Conservation (phyloP, 2,888 invertebrate species). For the Chrysolina americana region DNA sequence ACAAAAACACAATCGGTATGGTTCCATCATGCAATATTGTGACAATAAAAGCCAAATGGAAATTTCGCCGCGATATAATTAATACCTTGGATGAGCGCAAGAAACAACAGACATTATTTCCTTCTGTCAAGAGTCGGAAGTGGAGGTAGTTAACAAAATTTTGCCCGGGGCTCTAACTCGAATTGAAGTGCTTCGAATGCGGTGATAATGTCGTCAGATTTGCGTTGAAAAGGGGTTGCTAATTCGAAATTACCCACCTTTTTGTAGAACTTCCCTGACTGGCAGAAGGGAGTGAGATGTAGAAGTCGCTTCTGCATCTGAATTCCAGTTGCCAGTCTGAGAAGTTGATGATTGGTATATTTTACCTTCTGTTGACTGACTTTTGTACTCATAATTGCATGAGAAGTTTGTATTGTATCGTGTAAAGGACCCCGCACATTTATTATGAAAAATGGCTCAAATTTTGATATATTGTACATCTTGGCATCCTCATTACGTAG, state of each 20-base stretch:
- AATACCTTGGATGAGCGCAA: neutral
- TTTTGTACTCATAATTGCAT: too few relatives aligned
- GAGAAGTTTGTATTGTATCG: too few relatives aligned
- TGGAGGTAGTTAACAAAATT: neutral
- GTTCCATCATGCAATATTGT: constrained; percentile 10
- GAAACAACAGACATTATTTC: constrained; percentile 15
- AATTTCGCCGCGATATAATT: constrained; percentile 6
- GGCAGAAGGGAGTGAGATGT: neutral
- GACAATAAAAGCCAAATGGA: constrained; percentile 19
- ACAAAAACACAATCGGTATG: constrained; percentile 23
- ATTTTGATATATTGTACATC: too few relatives aligned
- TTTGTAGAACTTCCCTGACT: neutral
- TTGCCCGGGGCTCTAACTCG: neutral
- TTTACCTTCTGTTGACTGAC: too few relatives aligned
- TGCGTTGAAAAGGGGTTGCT: neutral
- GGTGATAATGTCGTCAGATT: constrained; percentile 1
- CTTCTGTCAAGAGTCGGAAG: constrained; percentile 1
- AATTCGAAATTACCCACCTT: neutral
- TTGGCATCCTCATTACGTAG: too few relatives aligned
- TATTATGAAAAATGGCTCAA: too few relatives aligned
- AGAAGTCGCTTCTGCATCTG: too few relatives aligned
- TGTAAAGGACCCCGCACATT: too few relatives aligned
- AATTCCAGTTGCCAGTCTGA: too few relatives aligned
- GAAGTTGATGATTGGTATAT: too few relatives aligned
- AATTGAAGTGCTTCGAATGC: constrained; percentile 14